Conservation (phyloP, 2,888 invertebrate genomes). For the Tholera decimalis region DNA sequence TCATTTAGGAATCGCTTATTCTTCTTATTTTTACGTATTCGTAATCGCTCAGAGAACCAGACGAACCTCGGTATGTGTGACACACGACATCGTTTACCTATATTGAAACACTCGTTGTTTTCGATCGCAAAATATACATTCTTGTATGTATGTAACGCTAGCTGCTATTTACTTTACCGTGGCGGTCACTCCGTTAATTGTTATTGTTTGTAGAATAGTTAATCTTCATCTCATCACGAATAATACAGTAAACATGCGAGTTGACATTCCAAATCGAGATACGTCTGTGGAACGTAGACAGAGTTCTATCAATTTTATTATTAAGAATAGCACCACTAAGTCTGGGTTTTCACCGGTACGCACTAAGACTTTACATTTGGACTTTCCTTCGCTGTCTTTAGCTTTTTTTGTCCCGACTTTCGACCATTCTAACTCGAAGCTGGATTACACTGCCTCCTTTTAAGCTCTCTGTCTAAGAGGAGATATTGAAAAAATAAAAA, state of each 20-base stretch:
- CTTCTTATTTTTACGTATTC: neutral
- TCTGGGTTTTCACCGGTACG: no score
- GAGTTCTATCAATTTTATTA: no score
- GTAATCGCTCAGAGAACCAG: conserved; percentile 7
- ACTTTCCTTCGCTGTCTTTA: no score
- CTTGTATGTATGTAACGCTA: neutral
- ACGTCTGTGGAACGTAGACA: neutral
- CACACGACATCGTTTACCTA: conserved; percentile 13
- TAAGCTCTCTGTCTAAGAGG: no score
- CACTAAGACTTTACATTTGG: no score
- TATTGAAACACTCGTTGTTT: conserved; percentile 23
- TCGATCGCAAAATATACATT: neutral
- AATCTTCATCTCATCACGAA: neutral
- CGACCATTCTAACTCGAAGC: no score
- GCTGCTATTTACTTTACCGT: neutral
- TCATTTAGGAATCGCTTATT: neutral
- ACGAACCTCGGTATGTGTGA: conserved; percentile 14
- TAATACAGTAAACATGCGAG: neutral
- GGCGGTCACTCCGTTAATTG: neutral
- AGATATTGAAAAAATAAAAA: no score
- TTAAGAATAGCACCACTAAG: no score
- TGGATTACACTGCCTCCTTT: no score
- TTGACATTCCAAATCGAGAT: neutral
- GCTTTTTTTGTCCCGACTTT: no score
- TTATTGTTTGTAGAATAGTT: conserved; percentile 13